A percentile compares a stretch with the other conserved stretches of the same genome.
These are phyloP conservation scores for Palaemon carinicauda DNA, from an alignment of 1,140 invertebrate genomes.

Conservation along the genomic window DNA sequence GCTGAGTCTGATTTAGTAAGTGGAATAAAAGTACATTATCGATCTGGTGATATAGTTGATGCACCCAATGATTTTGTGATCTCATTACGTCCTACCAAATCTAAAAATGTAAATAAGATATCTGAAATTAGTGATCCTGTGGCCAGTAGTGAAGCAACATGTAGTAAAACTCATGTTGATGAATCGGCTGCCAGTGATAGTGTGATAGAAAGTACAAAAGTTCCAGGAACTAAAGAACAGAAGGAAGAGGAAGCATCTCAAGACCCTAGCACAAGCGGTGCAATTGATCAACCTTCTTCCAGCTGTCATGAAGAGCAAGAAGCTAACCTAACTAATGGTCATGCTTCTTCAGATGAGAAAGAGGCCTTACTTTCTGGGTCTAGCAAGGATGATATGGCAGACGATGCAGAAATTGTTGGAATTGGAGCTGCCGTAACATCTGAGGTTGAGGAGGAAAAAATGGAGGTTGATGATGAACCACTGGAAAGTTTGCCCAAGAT, in stretches of 20 bases:
- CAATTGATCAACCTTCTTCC: no score
- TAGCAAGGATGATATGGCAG: neutral
- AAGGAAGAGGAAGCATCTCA: no score
- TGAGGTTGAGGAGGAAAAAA: neutral
- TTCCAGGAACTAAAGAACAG: no score
- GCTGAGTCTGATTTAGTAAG: constrained; percentile 42
- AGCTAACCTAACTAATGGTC: no score
- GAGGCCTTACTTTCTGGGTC: no score
- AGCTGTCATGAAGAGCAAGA: no score
- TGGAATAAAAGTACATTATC: constrained; percentile 54
- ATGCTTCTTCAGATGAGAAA: no score
- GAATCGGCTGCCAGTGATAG: neutral
- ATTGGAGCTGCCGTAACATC: neutral
- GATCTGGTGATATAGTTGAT: constrained; percentile 57
- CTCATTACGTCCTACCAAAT: constrained; percentile 48
- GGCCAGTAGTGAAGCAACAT: neutral
- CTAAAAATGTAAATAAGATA: constrained; percentile 13
- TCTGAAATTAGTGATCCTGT: neutral
- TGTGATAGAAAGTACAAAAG: neutral
- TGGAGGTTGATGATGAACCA: neutral
- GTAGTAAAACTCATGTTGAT: neutral
- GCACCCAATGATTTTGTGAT: constrained; percentile 57
- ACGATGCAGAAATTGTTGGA: neutral
- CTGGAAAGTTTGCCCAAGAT: neutral
- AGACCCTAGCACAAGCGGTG: no score